Evolutionary conservation across 1,140 invertebrate genomes (phyloP), one percentile per base, ranked within the genome.

Genomic region (Oppia nitens): DNA sequence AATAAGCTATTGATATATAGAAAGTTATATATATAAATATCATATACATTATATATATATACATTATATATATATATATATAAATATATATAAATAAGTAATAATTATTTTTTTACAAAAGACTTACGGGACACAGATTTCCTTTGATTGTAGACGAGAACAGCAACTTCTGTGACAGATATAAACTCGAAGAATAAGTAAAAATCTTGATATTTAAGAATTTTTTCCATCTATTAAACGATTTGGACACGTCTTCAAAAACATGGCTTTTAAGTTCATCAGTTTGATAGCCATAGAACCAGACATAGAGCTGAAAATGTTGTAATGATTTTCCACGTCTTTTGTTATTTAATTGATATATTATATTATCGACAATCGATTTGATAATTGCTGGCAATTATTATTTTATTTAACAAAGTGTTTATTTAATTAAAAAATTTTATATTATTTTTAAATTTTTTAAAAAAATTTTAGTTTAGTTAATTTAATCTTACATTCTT

Each of bases 191-290:
- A 21, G 47, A 21, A 32, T 53, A 57, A 9, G 25, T 57, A 57
- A 21, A 57, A 9, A 57, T 57, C 21, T 23, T 32, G 55, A 57
- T 57, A 57, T 53, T 53, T 12, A 57, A 23, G 12, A 57, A 11
- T 21, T 3, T 54, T 54, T 57, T 48, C 55, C 55, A 57, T 3
- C 17, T 53, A 9, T 53, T 12, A 20, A 57, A 47, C 9, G 32
- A 11, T 9, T 9, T 32, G 9, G 55, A 23, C 9, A 57, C 55
- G 29, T 57, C 55, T 6, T 52, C 55, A 21, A 56, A 57, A 57
- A 57, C 32, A 32, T 57, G 55, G 9, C 24, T 25, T 21, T 53
- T 57, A 14, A 57, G 32, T 57, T 20, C n/a, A 57, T 47, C 55
- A 6, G 9, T 53, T 52, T 54, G 3, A 14, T 57, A 32, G 20